Evolutionary conservation across 2,113 vertebrate genomes (phyloP).

Genomic region (Sceloporus undulatus): DNA sequence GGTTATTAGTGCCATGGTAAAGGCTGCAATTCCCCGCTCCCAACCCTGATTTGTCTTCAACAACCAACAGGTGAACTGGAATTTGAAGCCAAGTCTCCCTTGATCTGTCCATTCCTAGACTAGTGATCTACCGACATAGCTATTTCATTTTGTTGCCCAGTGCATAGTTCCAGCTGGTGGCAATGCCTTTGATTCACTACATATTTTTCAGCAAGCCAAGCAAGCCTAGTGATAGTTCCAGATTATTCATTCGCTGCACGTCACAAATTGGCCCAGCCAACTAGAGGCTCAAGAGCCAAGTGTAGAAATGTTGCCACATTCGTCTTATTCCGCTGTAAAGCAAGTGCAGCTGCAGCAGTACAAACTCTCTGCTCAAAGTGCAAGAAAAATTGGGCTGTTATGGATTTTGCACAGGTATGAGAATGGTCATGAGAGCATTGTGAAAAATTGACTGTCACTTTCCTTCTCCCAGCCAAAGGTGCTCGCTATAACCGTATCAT

Average conservation of each 20-base stretch:
- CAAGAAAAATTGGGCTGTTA: background rate
- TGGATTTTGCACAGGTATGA: background rate
- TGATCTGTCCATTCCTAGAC: background rate
- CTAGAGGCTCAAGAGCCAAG: background rate
- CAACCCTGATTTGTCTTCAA: background rate
- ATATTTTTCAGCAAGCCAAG: background rate
- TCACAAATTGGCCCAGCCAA: background rate
- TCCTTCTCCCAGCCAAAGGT: background rate
- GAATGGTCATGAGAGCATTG: background rate
- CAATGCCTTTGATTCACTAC: background rate
- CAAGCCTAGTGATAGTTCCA: background rate
- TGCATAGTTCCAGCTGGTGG: background rate
- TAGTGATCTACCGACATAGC: background rate
- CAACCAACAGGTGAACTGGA: background rate
- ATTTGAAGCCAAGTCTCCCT: background rate
- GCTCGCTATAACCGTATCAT: background rate
- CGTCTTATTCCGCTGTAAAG: background rate
- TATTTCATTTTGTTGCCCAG: background rate
- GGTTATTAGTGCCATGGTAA: background rate
- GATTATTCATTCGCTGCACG: background rate
- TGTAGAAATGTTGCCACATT: background rate
- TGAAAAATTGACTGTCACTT: background rate
- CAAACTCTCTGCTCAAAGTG: background rate
- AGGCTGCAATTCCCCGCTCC: background rate
- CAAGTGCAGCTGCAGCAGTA: background rate